Evolutionary conservation across 1,140 invertebrate genomes (phyloP), one percentile per base, ranked within the genome.

Genomic region (Drosophila santomea): DNA sequence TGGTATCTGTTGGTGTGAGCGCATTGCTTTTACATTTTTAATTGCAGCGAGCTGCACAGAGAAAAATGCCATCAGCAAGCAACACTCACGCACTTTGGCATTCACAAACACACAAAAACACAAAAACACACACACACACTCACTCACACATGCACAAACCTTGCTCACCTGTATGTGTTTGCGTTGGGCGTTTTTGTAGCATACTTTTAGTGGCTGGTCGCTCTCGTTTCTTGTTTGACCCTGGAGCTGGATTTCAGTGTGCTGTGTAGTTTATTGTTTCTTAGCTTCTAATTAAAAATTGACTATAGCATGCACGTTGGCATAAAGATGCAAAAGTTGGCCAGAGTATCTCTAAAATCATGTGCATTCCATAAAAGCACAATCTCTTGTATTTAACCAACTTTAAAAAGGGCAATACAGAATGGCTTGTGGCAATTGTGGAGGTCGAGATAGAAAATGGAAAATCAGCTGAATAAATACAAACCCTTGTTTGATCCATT

Each of bases 11-110:
- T 43, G 25, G 62, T 66, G 36, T 38, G 58, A 72, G 35, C 20
- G 72, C 51, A 64, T 74, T 74, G 75, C 80, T 78, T 64, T 80
- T 89, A 78, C 72, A 89, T 89, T 80, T 89, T 84, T 80, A 74
- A 86, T 88, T 80, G 75, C 74, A 69, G 39, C 23, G 41, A 54
- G 41, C 63, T 66, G 56, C 60, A 52, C 44, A 50, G 73, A 44
- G 51, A 52, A 47, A 74, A 47, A 36, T 67, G 50, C 67, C 44
- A 45, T 47, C 28, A 67, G 35, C 25, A 56, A 67, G 25, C 25
- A 63, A 63, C 44, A 64, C 54, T 57, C 57, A 68, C 55, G 56
- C 69, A 74, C 39, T 45, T 36, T 57, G 15, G 38, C 45, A 56
- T 36, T 11, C 54, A 47, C 14, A 39, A 17, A 14, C 52, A 14